Base-by-base conservation (phyloP, 53 echinoderm and acorn worm species). In the Stichopus horrens region DNA sequence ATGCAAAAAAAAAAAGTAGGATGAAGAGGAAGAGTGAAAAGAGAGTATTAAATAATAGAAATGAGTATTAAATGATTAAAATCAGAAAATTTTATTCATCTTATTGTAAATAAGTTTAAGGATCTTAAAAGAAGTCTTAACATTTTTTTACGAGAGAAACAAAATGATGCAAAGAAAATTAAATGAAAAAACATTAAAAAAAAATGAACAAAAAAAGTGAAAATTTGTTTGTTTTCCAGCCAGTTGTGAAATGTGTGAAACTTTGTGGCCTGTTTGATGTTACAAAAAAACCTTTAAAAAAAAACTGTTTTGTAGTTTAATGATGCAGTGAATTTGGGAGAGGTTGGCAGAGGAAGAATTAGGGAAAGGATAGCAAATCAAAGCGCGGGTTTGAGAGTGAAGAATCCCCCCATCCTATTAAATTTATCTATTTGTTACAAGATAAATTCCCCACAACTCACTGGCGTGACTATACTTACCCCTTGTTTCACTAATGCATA, bases 231-330 rank as follows among this genome's bases (percentile, higher is more conserved):
- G 81, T 58, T 81, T 81, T 81, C 58, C 81, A 81, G 81, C 81
- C 81, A 81, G 20, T 81, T 21, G 81, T 81, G 57, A 58, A 81
- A 57, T 56, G 56, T 56, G 56, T 56, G 23, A 81, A n/a, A 81
- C 58, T 81, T 81, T 81, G 81, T 81, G 81, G 57, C 81, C 81
- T 81, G 81, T 54, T 81, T 58, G 81, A 81, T 81, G 81, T 81
- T 81, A 4, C 9, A 79, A 63, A 4, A 13, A 71, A 71, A 71
- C 7, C n/a, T 18, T 18, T 18, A 71, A 37, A 37, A 37, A 37
- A 37, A 37, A 37, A 37, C n/a, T 20, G n/a, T 71, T 59, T 71
- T 71, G 71, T 71, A 71, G 71, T 71, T 71, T 71, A 71, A 71
- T 71, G 71, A 71, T 71, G 71, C 71, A 71, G 7, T 68, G 16